Conservation (phyloP, 2,797 vertebrate genomes). For the Champsocephalus gunnari region DNA sequence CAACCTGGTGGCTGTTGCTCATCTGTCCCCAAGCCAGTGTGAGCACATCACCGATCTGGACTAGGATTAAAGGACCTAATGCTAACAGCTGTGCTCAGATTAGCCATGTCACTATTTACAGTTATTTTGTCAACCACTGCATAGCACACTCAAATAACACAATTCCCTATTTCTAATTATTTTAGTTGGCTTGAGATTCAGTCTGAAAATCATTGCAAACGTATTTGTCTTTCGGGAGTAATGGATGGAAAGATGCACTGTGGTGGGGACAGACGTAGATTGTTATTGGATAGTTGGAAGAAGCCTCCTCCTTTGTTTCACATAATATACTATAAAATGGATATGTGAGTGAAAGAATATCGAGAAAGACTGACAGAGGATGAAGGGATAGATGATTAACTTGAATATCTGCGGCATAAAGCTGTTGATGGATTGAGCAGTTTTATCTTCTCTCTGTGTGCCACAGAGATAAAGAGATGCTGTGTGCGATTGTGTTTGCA, state of each 20-base stretch:
- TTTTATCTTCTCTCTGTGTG: slow-evolving; percentile 33
- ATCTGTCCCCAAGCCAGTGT: slow-evolving; percentile 79
- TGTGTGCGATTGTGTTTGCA: slow-evolving; percentile 50
- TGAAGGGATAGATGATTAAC: slow-evolving; percentile 57
- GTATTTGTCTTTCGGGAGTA: slow-evolving; percentile 7
- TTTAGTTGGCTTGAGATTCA: neutral
- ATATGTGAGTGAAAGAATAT: slow-evolving; percentile 4
- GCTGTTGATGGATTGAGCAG: slow-evolving; percentile 55
- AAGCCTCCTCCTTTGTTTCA: slow-evolving; percentile 40
- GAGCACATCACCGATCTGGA: slow-evolving; percentile 81
- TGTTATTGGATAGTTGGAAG: slow-evolving; percentile 38
- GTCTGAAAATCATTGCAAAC: slow-evolving; percentile 3
- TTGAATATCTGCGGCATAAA: slow-evolving; percentile 46
- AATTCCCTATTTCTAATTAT: slow-evolving; percentile 50
- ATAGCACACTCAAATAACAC: slow-evolving; percentile 64
- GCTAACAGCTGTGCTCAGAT: slow-evolving; percentile 84
- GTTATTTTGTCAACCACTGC: slow-evolving; percentile 79
- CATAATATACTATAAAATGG: slow-evolving; percentile 21
- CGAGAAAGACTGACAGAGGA: slow-evolving; percentile 48
- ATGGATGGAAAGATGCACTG: slow-evolving; percentile 17
- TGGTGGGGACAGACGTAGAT: slow-evolving; percentile 26
- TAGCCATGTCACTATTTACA: slow-evolving; percentile 83
- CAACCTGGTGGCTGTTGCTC: slow-evolving; percentile 80
- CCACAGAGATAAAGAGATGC: slow-evolving; percentile 15
- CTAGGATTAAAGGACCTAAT: slow-evolving; percentile 81